phyloP scores from a whole-genome alignment of 2,888 invertebrate species.

The Agelastica alni region DNA sequence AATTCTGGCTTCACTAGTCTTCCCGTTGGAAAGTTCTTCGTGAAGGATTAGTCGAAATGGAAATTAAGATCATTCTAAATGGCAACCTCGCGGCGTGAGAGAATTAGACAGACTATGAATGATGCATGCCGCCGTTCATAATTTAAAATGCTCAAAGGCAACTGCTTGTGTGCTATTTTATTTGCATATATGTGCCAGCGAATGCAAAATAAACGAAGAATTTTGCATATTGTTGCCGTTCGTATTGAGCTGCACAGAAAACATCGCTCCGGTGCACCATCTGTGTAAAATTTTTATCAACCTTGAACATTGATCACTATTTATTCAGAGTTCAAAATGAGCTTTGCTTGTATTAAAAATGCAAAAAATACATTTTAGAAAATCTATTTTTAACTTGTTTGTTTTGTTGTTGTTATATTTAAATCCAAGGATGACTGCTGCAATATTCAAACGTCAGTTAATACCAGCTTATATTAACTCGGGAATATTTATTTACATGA shows the following conservation, averaged over 20 bases:
- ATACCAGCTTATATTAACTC: too few species aligned
- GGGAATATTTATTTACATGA: too few species aligned
- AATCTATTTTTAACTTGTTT: too few species aligned
- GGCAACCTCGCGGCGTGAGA: slow-evolving; percentile 16
- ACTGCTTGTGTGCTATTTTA: slow-evolving; percentile 27
- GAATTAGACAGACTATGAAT: slow-evolving; percentile 32
- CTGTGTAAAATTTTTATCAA: slow-evolving; percentile 21
- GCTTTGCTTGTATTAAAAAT: slow-evolving; percentile 1
- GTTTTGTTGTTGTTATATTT: too few species aligned
- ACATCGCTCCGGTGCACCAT: slow-evolving; percentile 11
- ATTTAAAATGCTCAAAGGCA: slow-evolving; percentile 31
- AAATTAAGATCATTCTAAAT: slow-evolving; percentile 21
- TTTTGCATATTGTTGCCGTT: slow-evolving; percentile 25
- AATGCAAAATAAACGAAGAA: slow-evolving; percentile 21
- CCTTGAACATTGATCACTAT: slow-evolving; percentile 11
- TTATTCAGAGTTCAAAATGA: slow-evolving; percentile 13
- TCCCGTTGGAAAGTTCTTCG: slow-evolving; percentile 10
- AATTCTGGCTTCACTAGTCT: too few species aligned
- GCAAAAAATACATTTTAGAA: too few species aligned
- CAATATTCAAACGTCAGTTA: too few species aligned
- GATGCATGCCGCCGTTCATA: slow-evolving; percentile 32
- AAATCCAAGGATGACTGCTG: too few species aligned
- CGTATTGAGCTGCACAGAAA: background rate
- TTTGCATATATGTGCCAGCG: slow-evolving; percentile 23
- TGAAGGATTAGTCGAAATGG: slow-evolving; percentile 17